Percentiles rank a stretch among this genome's conserved stretches.
These are phyloP conservation scores for Platysternon megacephalum DNA, from an alignment of 2,113 vertebrate genomes.

Conservation along the genomic window DNA sequence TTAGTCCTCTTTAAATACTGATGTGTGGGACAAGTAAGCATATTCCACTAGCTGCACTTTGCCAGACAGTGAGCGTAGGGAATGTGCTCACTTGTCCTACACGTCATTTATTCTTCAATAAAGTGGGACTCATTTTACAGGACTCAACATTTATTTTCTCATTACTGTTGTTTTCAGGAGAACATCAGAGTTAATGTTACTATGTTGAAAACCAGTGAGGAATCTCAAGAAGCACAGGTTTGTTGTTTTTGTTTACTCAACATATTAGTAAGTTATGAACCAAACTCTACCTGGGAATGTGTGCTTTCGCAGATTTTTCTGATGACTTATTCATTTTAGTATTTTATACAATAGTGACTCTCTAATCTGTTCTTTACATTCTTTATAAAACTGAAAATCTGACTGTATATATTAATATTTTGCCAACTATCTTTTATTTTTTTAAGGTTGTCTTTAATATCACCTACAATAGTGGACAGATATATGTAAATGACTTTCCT, in stretches of 20 bases:
- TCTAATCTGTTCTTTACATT: not conserved
- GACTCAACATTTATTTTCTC: not conserved
- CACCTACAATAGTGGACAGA: slow-evolving; percentile 82
- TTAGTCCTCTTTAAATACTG: not conserved
- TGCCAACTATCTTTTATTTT: slow-evolving; percentile 36
- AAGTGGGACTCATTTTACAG: not conserved
- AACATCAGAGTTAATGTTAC: slow-evolving; percentile 85
- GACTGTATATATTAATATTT: not conserved
- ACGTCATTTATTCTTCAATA: not conserved
- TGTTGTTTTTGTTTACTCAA: slow-evolving; percentile 27
- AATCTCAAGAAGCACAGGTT: slow-evolving; percentile 87
- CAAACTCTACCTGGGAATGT: not conserved
- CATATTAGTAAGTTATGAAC: not conserved
- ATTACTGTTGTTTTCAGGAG: slow-evolving; percentile 78
- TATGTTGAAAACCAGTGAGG: slow-evolving; percentile 76
- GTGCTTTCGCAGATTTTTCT: not conserved
- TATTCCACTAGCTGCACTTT: not conserved
- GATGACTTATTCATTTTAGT: not conserved
- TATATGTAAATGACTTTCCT: slow-evolving; percentile 90
- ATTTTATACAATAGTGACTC: fast-evolving
- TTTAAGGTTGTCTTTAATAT: slow-evolving; percentile 84
- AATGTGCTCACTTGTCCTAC: not conserved
- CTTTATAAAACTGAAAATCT: not conserved
- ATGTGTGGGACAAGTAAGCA: not conserved
- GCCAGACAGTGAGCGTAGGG: not conserved